Percentiles rank a stretch among this genome's conserved stretches.
phyloP scores from a whole-genome alignment of 2,888 invertebrate species.

The Ophraella communa region DNA sequence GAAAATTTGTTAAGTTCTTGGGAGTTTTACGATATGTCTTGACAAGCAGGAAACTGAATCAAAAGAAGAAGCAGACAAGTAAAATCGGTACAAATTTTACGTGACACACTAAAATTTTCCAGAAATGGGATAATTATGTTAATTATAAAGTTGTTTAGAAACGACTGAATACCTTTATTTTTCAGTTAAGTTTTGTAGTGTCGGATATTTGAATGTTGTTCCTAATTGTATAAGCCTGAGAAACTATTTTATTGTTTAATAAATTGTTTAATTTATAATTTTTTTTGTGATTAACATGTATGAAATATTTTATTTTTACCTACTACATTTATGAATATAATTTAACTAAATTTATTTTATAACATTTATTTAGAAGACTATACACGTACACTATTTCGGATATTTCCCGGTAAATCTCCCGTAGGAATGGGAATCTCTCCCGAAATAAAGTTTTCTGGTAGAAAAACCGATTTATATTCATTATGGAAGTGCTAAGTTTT shows the following conservation, averaged over 20 bases:
- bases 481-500: constrained; percentile 47
- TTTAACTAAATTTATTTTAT: too few relatives aligned
- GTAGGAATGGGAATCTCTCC: constrained; percentile 27
- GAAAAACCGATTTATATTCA: constrained; percentile 51
- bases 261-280: too few relatives aligned
- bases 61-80: constrained; percentile 6
- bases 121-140: constrained; percentile 20
- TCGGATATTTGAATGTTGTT: too few relatives aligned
- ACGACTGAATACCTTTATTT: too few relatives aligned
- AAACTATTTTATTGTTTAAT: too few relatives aligned
- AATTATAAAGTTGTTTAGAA: too few relatives aligned
- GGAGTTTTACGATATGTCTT: constrained; percentile 23
- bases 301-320: too few relatives aligned
- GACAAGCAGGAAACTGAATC: background rate
- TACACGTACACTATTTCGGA: too few relatives aligned
- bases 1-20: constrained; percentile 30
- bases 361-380: too few relatives aligned
- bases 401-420: constrained; percentile 8
- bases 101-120: constrained; percentile 10
- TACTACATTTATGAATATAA: too few relatives aligned
- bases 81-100: constrained; percentile 14
- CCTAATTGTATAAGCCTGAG: too few relatives aligned
- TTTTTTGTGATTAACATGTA: too few relatives aligned
- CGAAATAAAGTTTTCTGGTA: constrained; percentile 44
- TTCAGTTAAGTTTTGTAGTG: constrained; percentile 2